phyloP scores from a whole-genome alignment of 2,888 invertebrate species.

The Digitonthophagus gazella region DNA sequence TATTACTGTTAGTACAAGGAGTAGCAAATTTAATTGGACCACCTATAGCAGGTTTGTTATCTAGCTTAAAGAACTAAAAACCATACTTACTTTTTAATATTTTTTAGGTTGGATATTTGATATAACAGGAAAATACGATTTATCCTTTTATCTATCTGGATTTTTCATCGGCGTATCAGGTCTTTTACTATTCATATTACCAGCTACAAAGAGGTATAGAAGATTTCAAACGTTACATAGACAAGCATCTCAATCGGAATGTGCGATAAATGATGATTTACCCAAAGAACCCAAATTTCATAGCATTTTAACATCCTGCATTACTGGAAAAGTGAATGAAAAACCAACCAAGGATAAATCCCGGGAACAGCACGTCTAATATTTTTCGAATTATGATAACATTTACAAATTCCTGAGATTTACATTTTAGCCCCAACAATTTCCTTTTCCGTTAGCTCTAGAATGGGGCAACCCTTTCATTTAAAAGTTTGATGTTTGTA shows the following conservation, averaged over 20 bases:
- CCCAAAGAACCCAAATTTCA: slow-evolving; percentile 38
- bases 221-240: slow-evolving; percentile 40
- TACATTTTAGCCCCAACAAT: neutral
- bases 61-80: neutral
- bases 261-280: slow-evolving; percentile 30
- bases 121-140: slow-evolving; percentile 71
- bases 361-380: slow-evolving; percentile 36
- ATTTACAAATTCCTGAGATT: neutral
- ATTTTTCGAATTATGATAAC: neutral
- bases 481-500: slow-evolving; percentile 4
- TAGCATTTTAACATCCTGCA: slow-evolving; percentile 39
- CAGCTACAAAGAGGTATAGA: slow-evolving; percentile 44
- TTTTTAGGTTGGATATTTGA: slow-evolving; percentile 77
- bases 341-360: slow-evolving; percentile 1
- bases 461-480: neutral
- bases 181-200: slow-evolving; percentile 55
- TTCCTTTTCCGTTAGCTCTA: neutral
- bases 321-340: slow-evolving; percentile 37
- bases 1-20: slow-evolving; percentile 84
- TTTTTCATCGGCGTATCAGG: slow-evolving; percentile 77
- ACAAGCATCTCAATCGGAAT: slow-evolving; percentile 40
- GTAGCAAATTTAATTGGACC: slow-evolving; percentile 88
- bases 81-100: neutral
- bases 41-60: slow-evolving; percentile 76
- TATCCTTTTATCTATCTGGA: slow-evolving; percentile 80